phyloP scores from a whole-genome alignment of 2,888 invertebrate species.

The Apeira syringaria region DNA sequence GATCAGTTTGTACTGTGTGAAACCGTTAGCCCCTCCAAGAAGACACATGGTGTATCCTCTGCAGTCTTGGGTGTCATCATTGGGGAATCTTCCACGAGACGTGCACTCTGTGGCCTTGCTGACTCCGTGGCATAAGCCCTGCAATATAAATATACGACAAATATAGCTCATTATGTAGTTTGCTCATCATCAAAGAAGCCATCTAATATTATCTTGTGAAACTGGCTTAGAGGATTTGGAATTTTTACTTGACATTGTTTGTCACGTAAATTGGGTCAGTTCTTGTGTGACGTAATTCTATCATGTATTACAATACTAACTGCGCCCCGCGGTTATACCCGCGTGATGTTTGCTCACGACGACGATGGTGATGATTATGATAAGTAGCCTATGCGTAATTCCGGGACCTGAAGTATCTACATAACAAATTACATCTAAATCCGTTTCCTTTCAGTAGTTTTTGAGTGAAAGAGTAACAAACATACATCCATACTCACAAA shows the following conservation, averaged over 20 bases:
- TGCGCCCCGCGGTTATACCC: too few species aligned
- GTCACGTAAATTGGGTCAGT: constrained; percentile 1
- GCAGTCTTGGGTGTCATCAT: constrained; percentile 55
- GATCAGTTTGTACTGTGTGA: constrained; percentile 55
- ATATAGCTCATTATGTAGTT: constrained; percentile 19
- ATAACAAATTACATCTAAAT: too few species aligned
- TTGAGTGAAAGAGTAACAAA: too few species aligned
- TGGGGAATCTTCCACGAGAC: constrained; percentile 60
- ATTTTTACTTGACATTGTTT: neutral
- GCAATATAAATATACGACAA: constrained; percentile 38
- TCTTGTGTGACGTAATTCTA: too few species aligned
- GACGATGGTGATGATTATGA: too few species aligned
- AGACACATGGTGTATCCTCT: constrained; percentile 69
- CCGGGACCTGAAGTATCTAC: too few species aligned
- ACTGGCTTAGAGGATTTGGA: neutral
- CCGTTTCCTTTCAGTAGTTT: too few species aligned
- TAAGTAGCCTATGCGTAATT: too few species aligned
- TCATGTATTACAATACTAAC: neutral
- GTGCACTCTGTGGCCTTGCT: constrained; percentile 50
- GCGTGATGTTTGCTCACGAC: too few species aligned
- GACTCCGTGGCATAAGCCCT: constrained; percentile 51
- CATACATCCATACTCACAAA: too few species aligned
- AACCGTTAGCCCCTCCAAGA: constrained; percentile 43
- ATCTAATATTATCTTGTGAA: constrained; percentile 30
- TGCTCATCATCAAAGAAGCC: constrained; percentile 10